These are phyloP conservation scores for Drosophila incognita DNA, from an alignment of 2,888 invertebrate genomes.

Conservation along the genomic window DNA sequence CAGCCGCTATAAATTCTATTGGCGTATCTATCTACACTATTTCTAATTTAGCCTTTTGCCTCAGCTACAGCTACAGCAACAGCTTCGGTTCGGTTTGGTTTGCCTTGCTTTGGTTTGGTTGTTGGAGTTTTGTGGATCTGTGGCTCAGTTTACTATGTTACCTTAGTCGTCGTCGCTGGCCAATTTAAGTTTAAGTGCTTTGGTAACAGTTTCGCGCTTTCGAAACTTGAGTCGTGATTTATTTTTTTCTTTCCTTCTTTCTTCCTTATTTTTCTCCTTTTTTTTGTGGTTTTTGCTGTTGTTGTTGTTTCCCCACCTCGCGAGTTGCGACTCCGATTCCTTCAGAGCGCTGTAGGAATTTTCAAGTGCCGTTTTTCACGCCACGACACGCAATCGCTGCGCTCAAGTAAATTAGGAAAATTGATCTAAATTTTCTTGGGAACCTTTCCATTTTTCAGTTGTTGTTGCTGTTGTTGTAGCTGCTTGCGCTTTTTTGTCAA, in stretches of 20 bases:
- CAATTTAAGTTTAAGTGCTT: constrained; percentile 81
- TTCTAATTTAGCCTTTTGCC: constrained; percentile 76
- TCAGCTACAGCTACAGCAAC: constrained; percentile 9
- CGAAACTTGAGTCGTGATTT: constrained; percentile 82
- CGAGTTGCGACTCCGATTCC: constrained; percentile 42
- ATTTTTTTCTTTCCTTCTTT: constrained; percentile 49
- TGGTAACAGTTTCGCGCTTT: constrained; percentile 82
- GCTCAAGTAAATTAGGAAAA: constrained; percentile 79
- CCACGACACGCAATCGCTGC: constrained; percentile 81
- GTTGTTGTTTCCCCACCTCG: constrained; percentile 11
- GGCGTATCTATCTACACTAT: constrained; percentile 80
- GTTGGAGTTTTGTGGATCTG: constrained; percentile 25
- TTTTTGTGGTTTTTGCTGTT: constrained; percentile 16
- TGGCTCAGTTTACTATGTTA: constrained; percentile 60
- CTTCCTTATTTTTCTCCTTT: constrained; percentile 25
- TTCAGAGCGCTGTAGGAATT: constrained; percentile 56
- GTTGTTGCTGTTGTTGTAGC: constrained; percentile 21
- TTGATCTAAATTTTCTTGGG: constrained; percentile 81
- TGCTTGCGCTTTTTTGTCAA: constrained; percentile 52
- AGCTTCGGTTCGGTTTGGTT: constrained; percentile 4
- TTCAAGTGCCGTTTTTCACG: constrained; percentile 81
- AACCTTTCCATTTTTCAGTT: constrained; percentile 66
- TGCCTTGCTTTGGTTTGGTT: constrained; percentile 5
- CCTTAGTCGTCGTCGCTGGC: constrained; percentile 67
- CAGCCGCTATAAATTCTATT: constrained; percentile 78